A percentile compares a stretch with the other conserved stretches of the same genome.
Conservation (phyloP, 2,113 vertebrate species). For the Lophotis ruficrista region DNA sequence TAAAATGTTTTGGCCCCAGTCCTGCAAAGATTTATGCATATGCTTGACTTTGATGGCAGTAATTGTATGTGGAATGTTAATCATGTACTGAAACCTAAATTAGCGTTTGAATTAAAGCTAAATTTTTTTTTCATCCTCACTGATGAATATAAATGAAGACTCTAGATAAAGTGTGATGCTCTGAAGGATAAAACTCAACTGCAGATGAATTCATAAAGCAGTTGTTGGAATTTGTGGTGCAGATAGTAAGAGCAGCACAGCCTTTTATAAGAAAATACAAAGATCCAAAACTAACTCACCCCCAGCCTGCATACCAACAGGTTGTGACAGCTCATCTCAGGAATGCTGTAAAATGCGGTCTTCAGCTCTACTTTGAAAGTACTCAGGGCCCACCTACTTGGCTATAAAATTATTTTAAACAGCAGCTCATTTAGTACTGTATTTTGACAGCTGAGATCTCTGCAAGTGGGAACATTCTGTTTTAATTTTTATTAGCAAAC, state of each 20-base stretch:
- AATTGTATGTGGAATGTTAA: conserved; percentile 10
- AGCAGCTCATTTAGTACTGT: not conserved
- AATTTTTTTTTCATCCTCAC: conserved; percentile 7
- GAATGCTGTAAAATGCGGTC: not conserved
- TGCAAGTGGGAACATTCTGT: not conserved
- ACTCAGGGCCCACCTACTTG: not conserved
- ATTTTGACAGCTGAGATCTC: conserved; percentile 7
- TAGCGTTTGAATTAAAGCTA: conserved; percentile 28
- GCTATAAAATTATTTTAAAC: not conserved
- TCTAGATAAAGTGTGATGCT: conserved; percentile 14
- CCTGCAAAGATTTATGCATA: conserved; percentile 3
- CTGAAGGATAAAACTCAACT: conserved; percentile 6
- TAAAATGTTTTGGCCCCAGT: conserved; percentile 13
- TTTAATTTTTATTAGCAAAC: conserved; percentile 17
- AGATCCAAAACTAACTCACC: not conserved
- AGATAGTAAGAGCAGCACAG: not conserved
- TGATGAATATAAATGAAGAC: conserved; percentile 46
- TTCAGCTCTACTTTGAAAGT: not conserved
- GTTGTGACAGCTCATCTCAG: not conserved
- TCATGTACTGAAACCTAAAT: conserved; percentile 20
- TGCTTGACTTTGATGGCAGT: conserved; percentile 28
- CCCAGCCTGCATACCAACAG: not conserved
- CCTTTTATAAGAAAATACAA: not conserved
- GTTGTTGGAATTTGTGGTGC: not conserved
- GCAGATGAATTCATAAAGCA: conserved; percentile 1